A percentile compares a stretch with the other conserved stretches of the same genome.
phyloP scores from a whole-genome alignment of 2,113 vertebrate species.

The Hippopotamus amphibius region DNA sequence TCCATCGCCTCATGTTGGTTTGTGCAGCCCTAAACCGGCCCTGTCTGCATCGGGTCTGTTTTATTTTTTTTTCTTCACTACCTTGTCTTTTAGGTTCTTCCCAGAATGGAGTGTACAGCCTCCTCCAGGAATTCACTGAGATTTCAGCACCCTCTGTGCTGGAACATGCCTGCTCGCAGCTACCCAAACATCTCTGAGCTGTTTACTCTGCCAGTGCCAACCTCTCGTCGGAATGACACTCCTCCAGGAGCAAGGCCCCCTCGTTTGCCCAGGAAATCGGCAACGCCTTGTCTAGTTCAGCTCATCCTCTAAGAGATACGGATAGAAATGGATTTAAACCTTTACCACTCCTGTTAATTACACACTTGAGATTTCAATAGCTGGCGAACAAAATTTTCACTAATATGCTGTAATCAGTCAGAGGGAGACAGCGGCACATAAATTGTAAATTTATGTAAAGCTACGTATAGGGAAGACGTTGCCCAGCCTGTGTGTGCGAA shows the following conservation, averaged over 20 bases:
- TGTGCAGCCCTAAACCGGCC: rapidly evolving
- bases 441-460: not conserved
- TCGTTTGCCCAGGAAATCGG: not conserved
- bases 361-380: slow-evolving; percentile 37
- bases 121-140: not conserved
- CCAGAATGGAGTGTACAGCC: not conserved
- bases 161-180: not conserved
- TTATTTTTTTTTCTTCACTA: rapidly evolving
- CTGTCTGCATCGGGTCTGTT: not conserved
- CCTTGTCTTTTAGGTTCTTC: not conserved
- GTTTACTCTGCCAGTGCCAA: rapidly evolving
- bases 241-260: not conserved
- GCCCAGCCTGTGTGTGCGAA: not conserved
- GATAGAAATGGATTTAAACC: not conserved
- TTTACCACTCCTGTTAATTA: not conserved
- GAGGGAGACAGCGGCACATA: rapidly evolving
- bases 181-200: not conserved
- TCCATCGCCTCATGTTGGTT: rapidly evolving
- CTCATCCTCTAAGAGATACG: not conserved
- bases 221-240: not conserved
- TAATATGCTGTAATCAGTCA: not conserved
- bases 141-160: rapidly evolving
- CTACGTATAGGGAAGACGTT: not conserved
- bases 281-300: too few species aligned
- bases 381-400: not conserved